Evolutionary conservation across 2,113 vertebrate genomes (phyloP).

Genomic region (Salvelinus fontinalis): DNA sequence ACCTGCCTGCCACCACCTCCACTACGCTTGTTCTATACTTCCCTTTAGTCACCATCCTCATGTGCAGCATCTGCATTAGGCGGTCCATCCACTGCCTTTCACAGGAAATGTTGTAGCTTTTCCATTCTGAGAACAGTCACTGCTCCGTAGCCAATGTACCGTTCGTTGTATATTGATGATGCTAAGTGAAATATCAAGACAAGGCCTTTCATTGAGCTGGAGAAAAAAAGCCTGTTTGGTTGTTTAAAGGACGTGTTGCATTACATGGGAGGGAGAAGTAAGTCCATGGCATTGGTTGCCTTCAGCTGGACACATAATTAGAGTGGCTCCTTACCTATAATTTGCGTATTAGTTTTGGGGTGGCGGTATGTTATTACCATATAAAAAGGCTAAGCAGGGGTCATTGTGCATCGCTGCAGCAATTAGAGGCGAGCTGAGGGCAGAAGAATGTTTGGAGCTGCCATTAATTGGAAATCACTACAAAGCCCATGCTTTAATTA

Average conservation of each 20-base stretch:
- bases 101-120: no score
- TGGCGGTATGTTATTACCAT: constrained; percentile 79
- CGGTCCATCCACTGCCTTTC: background rate
- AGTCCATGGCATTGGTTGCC: constrained; percentile 64
- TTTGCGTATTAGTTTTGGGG: constrained; percentile 81
- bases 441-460: constrained; percentile 77
- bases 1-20: background rate
- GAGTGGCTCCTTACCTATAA: constrained; percentile 76
- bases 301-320: constrained; percentile 78
- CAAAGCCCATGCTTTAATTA: constrained; percentile 78
- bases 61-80: constrained; percentile 12
- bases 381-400: constrained; percentile 79
- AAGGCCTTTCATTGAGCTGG: constrained; percentile 48
- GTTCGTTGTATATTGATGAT: constrained; percentile 19
- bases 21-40: constrained; percentile 1
- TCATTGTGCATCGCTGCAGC: constrained; percentile 72
- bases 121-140: no score
- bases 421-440: constrained; percentile 74
- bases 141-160: no score
- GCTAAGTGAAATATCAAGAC: constrained; percentile 46
- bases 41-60: background rate
- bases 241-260: constrained; percentile 47
- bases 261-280: constrained; percentile 52
- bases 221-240: constrained; percentile 16
- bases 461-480: constrained; percentile 78